Conservation (phyloP, 30 jellyfish, hydroid and myxozoan species). For the Hydractinia echinata region DNA sequence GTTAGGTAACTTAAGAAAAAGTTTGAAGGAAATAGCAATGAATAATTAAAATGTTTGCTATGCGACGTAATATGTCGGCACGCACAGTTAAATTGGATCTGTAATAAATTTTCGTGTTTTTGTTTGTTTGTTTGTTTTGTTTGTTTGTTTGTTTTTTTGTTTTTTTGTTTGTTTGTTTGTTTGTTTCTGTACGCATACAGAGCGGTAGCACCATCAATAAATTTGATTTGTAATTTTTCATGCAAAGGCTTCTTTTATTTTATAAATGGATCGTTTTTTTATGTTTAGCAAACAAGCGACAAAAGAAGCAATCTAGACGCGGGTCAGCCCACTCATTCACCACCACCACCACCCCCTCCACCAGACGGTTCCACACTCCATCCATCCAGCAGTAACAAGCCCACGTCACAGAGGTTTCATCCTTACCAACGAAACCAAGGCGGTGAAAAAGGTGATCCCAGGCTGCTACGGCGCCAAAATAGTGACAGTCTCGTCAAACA, state of each 20-base stretch:
- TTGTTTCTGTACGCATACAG: no score
- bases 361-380: conserved; percentile 7
- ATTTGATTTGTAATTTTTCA: no score
- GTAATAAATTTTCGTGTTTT: no score
- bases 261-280: neutral
- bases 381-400: neutral
- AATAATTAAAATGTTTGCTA: no score
- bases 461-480: conserved; percentile 19
- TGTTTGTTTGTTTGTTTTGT: no score
- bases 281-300: neutral
- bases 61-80: no score
- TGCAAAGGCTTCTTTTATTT: neutral
- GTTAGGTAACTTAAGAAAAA: no score
- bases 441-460: conserved; percentile 13
- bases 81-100: no score
- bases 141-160: no score
- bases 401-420: conserved; percentile 2
- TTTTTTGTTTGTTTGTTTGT: no score
- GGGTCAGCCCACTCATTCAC: neutral
- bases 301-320: conserved; percentile 8
- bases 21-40: no score
- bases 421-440: conserved; percentile 8
- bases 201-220: no score
- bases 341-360: conserved; percentile 42
- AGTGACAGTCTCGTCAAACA: neutral